Evolutionary conservation across 2,797 vertebrate species (phyloP).

Genomic region (Petrocephalus sullivani): DNA sequence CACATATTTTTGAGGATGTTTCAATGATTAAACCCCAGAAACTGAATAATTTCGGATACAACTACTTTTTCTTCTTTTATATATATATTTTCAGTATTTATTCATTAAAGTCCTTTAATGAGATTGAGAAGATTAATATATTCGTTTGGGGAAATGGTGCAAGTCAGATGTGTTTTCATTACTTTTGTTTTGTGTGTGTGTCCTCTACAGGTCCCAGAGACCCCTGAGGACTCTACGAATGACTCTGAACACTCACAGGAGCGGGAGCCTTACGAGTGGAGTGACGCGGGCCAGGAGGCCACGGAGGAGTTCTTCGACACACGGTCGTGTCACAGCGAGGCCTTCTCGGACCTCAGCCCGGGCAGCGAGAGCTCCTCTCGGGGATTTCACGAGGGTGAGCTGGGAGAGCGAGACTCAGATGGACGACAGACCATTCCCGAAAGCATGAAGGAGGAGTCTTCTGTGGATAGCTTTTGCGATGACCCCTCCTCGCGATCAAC

Average conservation of each 20-base stretch:
- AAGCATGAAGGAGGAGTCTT: background rate
- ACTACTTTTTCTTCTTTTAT: background rate
- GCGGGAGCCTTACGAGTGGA: slow-evolving; percentile 49
- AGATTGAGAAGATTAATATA: background rate
- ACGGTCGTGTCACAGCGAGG: slow-evolving; percentile 61
- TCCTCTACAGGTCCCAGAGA: slow-evolving; percentile 62
- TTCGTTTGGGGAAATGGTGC: background rate
- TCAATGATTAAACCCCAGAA: background rate
- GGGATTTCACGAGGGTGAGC: slow-evolving; percentile 23
- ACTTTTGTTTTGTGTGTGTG: background rate
- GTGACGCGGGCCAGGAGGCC: slow-evolving; percentile 37
- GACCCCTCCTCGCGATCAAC: background rate
- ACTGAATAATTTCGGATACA: background rate
- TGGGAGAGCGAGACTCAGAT: slow-evolving; percentile 19
- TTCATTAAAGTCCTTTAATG: background rate
- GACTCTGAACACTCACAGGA: slow-evolving; percentile 58
- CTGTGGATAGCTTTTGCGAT: background rate
- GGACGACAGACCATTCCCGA: slow-evolving; percentile 22
- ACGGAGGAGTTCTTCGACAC: slow-evolving; percentile 68
- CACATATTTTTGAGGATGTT: background rate
- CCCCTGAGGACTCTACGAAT: slow-evolving; percentile 54
- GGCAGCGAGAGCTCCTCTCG: slow-evolving; percentile 35
- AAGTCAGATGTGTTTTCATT: background rate
- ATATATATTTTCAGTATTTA: background rate
- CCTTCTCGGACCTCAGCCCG: slow-evolving; percentile 56